A percentile compares a stretch with the other conserved stretches of the same genome.
phyloP scores from a whole-genome alignment of 1,140 invertebrate species.

The Apis mellifera region Amel_HAv3.1 CM009943.2:7040001-7040500 shows the following conservation, averaged over 20 bases:
- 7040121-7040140: too few relatives aligned
- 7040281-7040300: slow-evolving; percentile 23
- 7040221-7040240: not conserved
- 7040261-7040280: not conserved
- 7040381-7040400: not conserved
- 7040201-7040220: too few relatives aligned
- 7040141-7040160: too few relatives aligned
- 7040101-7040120: too few relatives aligned
- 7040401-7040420: not conserved
- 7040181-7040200: too few relatives aligned
- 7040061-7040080: too few relatives aligned
- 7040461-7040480: not conserved
- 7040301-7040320: slow-evolving; percentile 29
- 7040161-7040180: too few relatives aligned
- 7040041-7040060: too few relatives aligned
- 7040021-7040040: too few relatives aligned
- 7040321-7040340: slow-evolving; percentile 14
- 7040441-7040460: slow-evolving; percentile 4
- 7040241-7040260: not conserved
- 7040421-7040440: slow-evolving; percentile 24
- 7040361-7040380: not conserved
- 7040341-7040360: slow-evolving; percentile 1
- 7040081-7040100: too few relatives aligned
- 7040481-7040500: not conserved
- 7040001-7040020: too few relatives aligned